phyloP scores from a whole-genome alignment of 1,140 invertebrate species.

The Idris sp. region DNA sequence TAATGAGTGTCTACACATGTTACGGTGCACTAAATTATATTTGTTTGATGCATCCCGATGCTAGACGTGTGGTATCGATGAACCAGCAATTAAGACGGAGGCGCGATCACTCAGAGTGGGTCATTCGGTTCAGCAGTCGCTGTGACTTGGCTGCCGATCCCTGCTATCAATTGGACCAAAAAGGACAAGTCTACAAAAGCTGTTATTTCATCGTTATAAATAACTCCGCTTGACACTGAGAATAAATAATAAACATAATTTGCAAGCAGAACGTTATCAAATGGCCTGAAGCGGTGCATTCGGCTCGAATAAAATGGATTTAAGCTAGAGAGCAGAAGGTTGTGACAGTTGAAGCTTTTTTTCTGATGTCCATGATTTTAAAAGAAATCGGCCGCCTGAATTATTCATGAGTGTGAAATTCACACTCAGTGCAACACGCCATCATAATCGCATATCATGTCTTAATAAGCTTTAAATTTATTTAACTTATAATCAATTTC shows the following conservation, averaged over 20 bases:
- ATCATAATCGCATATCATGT: constrained; percentile 40
- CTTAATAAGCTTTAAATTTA: constrained; percentile 52
- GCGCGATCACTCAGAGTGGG: constrained; percentile 44
- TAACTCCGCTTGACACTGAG: constrained; percentile 18
- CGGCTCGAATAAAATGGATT: constrained; percentile 17
- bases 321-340: constrained; percentile 21
- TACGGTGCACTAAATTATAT: constrained; percentile 56
- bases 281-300: constrained; percentile 24
- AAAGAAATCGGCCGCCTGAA: constrained; percentile 15
- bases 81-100: constrained; percentile 62
- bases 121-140: no score
- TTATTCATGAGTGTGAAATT: constrained; percentile 41
- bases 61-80: constrained; percentile 60
- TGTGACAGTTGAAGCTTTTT: constrained; percentile 20
- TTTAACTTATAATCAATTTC: constrained; percentile 49
- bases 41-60: constrained; percentile 49
- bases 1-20: constrained; percentile 39
- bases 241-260: constrained; percentile 56
- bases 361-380: neutral
- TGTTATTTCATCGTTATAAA: constrained; percentile 59
- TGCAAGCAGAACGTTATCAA: constrained; percentile 35
- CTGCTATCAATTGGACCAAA: no score
- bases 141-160: constrained; percentile 9
- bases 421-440: constrained; percentile 13
- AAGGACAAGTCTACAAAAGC: constrained; percentile 38